A percentile compares a stretch with the other conserved stretches of the same genome.
These are phyloP conservation scores for Cichlasoma orientale DNA, from an alignment of 2,797 vertebrate species.

Conservation along the genomic window DNA sequence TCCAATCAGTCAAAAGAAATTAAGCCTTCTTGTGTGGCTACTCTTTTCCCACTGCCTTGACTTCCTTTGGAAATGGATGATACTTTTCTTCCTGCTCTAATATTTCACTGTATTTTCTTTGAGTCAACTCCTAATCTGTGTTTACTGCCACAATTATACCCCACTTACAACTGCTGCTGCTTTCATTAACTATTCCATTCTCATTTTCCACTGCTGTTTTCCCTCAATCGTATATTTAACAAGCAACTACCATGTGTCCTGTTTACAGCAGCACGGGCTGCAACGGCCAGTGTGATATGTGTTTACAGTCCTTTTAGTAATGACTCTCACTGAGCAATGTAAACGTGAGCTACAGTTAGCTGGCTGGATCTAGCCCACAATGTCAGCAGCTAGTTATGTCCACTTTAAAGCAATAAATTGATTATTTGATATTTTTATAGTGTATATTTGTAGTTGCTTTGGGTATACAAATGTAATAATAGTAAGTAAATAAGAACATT, in stretches of 20 bases:
- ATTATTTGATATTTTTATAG: too few relatives aligned
- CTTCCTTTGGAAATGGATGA: neutral
- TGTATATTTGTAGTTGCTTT: neutral
- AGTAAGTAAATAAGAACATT: neutral
- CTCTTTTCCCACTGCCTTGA: neutral
- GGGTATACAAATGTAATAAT: too few relatives aligned
- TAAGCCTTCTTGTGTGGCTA: fast-evolving
- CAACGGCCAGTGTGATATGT: neutral
- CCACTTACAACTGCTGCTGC: neutral
- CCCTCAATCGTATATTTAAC: neutral
- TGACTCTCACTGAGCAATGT: neutral
- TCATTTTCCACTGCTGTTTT: neutral
- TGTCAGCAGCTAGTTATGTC: neutral
- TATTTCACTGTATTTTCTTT: neutral
- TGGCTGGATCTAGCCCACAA: neutral
- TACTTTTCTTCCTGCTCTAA: neutral
- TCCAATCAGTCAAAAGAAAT: neutral
- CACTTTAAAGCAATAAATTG: too few relatives aligned
- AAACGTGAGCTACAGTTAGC: neutral
- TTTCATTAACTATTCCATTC: neutral
- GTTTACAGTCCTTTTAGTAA: neutral
- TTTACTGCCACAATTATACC: neutral
- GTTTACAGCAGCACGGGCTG: neutral
- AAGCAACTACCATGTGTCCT: neutral
- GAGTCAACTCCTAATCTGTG: neutral